Evolutionary conservation across 2,113 vertebrate genomes (phyloP).

Genomic region (Parus major): DNA sequence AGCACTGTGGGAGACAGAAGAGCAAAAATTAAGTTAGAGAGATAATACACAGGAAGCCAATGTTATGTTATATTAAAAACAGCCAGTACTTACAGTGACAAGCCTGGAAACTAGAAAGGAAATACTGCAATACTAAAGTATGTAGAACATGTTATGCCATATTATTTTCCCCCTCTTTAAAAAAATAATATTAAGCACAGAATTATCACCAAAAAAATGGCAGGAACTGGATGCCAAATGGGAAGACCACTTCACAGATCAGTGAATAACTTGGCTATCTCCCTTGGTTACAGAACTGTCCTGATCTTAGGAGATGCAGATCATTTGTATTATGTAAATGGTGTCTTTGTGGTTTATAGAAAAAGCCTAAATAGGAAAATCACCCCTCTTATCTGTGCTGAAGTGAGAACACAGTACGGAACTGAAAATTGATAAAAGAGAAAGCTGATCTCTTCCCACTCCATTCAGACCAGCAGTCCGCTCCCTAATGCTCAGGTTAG

Average conservation of each 20-base stretch:
- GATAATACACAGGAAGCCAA: conserved; percentile 52
- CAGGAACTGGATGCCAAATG: not conserved
- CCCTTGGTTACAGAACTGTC: not conserved
- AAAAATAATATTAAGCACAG: not conserved
- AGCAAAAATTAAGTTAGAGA: conserved; percentile 30
- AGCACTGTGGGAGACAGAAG: not conserved
- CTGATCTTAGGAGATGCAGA: not conserved
- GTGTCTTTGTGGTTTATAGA: not conserved
- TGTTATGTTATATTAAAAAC: conserved; percentile 40
- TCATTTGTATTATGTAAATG: not conserved
- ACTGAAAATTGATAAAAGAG: not conserved
- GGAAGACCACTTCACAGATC: not conserved
- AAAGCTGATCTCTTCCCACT: not conserved
- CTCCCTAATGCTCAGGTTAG: fast-evolving
- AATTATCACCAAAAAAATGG: not conserved
- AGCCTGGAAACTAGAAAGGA: conserved; percentile 25
- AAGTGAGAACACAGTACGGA: not conserved
- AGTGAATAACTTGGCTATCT: not conserved
- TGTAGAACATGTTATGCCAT: not conserved
- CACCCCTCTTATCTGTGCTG: not conserved
- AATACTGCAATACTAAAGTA: not conserved
- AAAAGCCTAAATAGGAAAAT: not conserved
- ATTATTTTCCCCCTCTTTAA: not conserved
- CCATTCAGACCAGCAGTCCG: not conserved
- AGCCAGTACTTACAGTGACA: conserved; percentile 12